A percentile compares a stretch with the other conserved stretches of the same genome.
Evolutionary conservation across 2,113 vertebrate species (phyloP).

Genomic region (Heterotis niloticus): DNA sequence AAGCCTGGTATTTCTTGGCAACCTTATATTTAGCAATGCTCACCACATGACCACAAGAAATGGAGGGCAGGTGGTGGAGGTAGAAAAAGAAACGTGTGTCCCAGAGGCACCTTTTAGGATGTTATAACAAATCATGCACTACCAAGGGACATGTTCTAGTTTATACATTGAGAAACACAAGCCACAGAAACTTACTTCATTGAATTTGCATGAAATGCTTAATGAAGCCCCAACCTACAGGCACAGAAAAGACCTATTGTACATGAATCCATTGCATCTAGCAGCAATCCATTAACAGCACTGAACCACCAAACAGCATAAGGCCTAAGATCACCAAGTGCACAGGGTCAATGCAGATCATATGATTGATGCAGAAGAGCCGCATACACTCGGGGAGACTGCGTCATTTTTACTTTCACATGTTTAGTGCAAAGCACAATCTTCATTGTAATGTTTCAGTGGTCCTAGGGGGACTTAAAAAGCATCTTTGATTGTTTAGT

Average conservation of each 20-base stretch:
- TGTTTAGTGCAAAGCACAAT: slow-evolving; percentile 52
- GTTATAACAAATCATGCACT: slow-evolving; percentile 24
- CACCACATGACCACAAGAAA: slow-evolving; percentile 35
- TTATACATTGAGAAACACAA: neutral
- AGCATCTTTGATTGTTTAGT: slow-evolving; percentile 18
- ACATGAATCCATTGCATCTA: slow-evolving; percentile 45
- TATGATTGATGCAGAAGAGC: slow-evolving; percentile 43
- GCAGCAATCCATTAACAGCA: slow-evolving; percentile 49
- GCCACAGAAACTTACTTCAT: slow-evolving; percentile 25
- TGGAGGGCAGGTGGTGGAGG: slow-evolving; percentile 6
- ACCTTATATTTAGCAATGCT: slow-evolving; percentile 41
- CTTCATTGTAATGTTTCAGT: slow-evolving; percentile 46
- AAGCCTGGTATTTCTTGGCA: slow-evolving; percentile 31
- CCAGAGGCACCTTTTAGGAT: neutral
- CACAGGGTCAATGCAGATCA: slow-evolving; percentile 45
- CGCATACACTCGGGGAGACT: slow-evolving; percentile 35
- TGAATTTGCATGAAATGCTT: slow-evolving; percentile 51
- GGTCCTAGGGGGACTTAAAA: slow-evolving; percentile 18
- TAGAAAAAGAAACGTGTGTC: neutral
- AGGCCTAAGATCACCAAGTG: slow-evolving; percentile 43
- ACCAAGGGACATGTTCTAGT: slow-evolving; percentile 9
- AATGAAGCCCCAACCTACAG: slow-evolving; percentile 45
- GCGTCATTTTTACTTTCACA: slow-evolving; percentile 37
- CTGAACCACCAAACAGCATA: slow-evolving; percentile 37
- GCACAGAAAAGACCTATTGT: slow-evolving; percentile 40